Conservation (phyloP, 2,797 vertebrate species). For the Meda fulgida region DNA sequence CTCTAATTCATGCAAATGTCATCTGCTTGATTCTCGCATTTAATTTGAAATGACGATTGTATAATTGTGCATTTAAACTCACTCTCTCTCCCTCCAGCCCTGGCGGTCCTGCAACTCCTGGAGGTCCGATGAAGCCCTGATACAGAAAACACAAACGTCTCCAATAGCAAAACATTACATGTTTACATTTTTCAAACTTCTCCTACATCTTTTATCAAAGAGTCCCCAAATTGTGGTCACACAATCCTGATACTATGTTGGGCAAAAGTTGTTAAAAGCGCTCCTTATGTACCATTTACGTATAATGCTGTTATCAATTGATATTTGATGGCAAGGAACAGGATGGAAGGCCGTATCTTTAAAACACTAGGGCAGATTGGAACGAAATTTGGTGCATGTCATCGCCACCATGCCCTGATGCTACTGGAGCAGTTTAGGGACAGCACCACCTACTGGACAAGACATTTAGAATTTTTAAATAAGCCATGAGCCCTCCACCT, state of each 20-base stretch:
- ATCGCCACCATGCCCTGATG: background rate
- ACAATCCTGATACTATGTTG: background rate
- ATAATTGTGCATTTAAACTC: conserved; percentile 58
- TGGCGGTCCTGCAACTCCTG: conserved; percentile 86
- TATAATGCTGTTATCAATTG: background rate
- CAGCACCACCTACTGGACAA: background rate
- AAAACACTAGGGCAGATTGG: background rate
- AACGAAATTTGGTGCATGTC: conserved; percentile 1
- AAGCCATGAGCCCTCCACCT: no score
- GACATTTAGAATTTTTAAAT: background rate
- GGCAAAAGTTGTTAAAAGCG: background rate
- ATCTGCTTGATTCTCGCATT: background rate
- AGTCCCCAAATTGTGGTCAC: background rate
- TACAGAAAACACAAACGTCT: background rate
- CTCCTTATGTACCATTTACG: background rate
- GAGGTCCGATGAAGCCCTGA: conserved; percentile 93
- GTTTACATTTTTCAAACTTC: background rate
- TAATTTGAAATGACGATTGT: background rate
- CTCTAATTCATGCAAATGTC: background rate
- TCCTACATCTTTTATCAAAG: background rate
- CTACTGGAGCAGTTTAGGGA: background rate
- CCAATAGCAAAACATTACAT: background rate
- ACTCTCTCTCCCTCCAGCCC: conserved; percentile 93
- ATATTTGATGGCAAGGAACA: background rate
- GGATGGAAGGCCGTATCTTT: background rate